Evolutionary conservation across 2,888 invertebrate genomes (phyloP).

Genomic region (Lasioglossum pauxillum): DNA sequence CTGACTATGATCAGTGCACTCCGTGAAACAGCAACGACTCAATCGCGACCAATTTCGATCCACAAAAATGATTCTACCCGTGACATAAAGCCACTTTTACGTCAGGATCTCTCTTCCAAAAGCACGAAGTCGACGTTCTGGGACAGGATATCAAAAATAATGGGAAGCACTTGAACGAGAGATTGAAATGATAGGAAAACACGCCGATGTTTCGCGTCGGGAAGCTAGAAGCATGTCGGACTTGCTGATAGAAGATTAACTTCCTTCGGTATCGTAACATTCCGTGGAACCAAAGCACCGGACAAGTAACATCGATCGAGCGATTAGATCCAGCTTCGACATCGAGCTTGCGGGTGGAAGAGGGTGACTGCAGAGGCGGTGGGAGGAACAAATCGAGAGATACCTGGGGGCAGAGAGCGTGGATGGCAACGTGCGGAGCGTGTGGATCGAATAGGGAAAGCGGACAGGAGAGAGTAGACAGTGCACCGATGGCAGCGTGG

Average conservation of each 20-base stretch:
- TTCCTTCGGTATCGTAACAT: background rate
- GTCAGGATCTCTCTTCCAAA: background rate
- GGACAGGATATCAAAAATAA: background rate
- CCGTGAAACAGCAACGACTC: background rate
- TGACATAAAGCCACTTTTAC: background rate
- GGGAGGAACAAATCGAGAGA: background rate
- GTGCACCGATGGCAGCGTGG: background rate
- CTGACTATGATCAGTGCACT: background rate
- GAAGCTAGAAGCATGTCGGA: background rate
- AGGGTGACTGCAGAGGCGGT: background rate
- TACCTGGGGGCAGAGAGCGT: background rate
- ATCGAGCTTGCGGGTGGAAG: background rate
- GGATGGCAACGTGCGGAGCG: constrained; percentile 1
- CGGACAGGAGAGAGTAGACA: background rate
- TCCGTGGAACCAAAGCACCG: background rate
- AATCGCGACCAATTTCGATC: too few relatives aligned
- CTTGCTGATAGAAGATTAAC: background rate
- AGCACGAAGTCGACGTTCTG: background rate
- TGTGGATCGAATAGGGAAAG: background rate
- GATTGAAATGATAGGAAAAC: constrained; percentile 9
- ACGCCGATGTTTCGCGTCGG: background rate
- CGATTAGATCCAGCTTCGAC: background rate
- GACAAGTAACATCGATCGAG: background rate
- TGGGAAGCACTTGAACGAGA: background rate
- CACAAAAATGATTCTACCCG: background rate